phyloP scores from a whole-genome alignment of 2,797 vertebrate species.

The Coregonus ussuriensis region DNA sequence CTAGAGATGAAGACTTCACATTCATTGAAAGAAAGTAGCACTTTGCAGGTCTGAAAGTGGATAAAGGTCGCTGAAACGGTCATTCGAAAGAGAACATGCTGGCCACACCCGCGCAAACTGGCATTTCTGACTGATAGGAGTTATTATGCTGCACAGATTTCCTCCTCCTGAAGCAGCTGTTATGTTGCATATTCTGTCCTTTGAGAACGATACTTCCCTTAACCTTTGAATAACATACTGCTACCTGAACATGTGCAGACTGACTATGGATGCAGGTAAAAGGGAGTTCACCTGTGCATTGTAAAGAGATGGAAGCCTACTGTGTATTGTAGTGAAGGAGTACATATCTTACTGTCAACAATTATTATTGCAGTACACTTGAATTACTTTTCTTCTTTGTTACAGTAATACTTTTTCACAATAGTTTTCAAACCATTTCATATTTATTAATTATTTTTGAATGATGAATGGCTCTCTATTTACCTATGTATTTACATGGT shows the following conservation, averaged over 20 bases:
- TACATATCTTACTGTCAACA: background rate
- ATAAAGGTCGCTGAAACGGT: conserved; percentile 21
- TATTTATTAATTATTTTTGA: background rate
- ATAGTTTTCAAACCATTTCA: background rate
- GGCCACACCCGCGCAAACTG: background rate
- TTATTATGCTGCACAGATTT: background rate
- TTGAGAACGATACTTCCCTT: background rate
- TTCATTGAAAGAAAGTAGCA: background rate
- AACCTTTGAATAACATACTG: background rate
- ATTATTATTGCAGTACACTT: background rate
- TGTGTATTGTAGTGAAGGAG: background rate
- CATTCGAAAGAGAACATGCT: conserved; percentile 24
- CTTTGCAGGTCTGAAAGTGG: conserved; percentile 19
- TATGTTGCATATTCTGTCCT: background rate
- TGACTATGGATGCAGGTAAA: background rate
- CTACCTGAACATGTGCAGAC: background rate
- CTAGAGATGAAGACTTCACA: too few species aligned
- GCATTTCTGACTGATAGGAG: background rate
- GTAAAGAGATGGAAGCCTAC: background rate
- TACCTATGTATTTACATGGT: background rate
- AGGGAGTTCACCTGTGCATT: background rate
- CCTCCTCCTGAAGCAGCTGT: background rate
- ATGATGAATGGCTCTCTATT: background rate
- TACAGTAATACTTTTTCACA: background rate
- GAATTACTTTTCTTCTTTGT: background rate